Percentiles rank a stretch among this genome's conserved stretches.
These are phyloP conservation scores for Apamea monoglypha DNA, from an alignment of 2,888 invertebrate species.

Conservation along the genomic window DNA sequence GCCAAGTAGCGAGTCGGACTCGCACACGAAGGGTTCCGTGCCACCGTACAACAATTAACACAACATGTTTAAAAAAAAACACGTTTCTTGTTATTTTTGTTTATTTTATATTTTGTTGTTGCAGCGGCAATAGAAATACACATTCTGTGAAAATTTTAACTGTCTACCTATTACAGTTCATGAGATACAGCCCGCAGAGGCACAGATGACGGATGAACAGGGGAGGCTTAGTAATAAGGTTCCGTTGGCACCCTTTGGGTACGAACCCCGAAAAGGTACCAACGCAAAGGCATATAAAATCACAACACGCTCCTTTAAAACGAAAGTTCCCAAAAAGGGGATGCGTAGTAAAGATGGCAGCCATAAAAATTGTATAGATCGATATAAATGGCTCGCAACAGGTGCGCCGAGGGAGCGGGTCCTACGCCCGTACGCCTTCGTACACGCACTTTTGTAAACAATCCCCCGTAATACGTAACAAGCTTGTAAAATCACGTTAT, in stretches of 20 bases:
- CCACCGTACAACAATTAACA: too few relatives aligned
- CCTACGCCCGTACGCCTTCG: conserved; percentile 18
- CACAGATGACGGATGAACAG: too few relatives aligned
- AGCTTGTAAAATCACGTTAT: conserved; percentile 35
- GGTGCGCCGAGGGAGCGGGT: conserved; percentile 54
- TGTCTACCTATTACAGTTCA: too few relatives aligned
- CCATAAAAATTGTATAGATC: conserved; percentile 54
- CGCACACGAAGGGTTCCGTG: too few relatives aligned
- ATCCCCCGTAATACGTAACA: conserved; percentile 43
- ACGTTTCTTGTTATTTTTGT: too few relatives aligned
- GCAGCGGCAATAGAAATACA: too few relatives aligned
- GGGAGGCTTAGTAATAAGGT: not conserved
- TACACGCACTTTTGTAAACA: conserved; percentile 55
- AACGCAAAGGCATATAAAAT: conserved; percentile 2
- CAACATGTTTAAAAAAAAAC: too few relatives aligned
- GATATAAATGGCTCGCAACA: conserved; percentile 63
- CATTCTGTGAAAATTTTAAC: too few relatives aligned
- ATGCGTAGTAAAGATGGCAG: conserved; percentile 37
- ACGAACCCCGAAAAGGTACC: not conserved
- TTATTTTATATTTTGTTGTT: too few relatives aligned
- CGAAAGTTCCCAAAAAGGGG: conserved; percentile 35
- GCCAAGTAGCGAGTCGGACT: too few relatives aligned
- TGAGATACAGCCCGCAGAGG: too few relatives aligned
- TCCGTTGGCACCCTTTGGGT: not conserved
- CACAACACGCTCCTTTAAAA: conserved; percentile 26